These are phyloP conservation scores for Corydoras maculifer DNA, from an alignment of 2,113 vertebrate species.

Conservation along the genomic window DNA sequence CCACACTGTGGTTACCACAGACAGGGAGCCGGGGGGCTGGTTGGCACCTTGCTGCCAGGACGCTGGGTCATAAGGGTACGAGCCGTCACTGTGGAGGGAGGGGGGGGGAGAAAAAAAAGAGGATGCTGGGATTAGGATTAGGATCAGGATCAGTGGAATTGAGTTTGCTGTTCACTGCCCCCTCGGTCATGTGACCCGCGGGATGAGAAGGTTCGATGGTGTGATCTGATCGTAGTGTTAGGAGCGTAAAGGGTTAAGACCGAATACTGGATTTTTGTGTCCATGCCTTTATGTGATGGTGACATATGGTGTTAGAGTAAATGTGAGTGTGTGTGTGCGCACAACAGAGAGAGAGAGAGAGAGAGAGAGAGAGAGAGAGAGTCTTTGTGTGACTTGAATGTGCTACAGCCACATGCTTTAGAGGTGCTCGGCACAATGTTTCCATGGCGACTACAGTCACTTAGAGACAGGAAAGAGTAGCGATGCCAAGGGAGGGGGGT, in stretches of 20 bases:
- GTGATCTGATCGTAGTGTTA: too few relatives aligned
- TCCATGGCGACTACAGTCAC: conserved; percentile 50
- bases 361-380: conserved; percentile 11
- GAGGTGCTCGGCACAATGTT: conserved; percentile 46
- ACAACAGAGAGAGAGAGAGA: not conserved
- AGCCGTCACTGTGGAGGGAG: conserved; percentile 55
- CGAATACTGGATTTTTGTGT: conserved; percentile 22
- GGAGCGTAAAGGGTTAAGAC: not conserved
- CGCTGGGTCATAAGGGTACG: conserved; percentile 67
- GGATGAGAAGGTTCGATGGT: too few relatives aligned
- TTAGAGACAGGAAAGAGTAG: conserved; percentile 46
- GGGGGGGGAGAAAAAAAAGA: not conserved
- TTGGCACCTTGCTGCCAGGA: conserved; percentile 83
- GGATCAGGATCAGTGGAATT: conserved; percentile 10
- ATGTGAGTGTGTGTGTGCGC: not conserved
- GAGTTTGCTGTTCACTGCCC: not conserved
- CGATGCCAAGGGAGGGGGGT: conserved; percentile 31
- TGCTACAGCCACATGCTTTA: conserved; percentile 45
- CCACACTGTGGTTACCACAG: conserved; percentile 96
- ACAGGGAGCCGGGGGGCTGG: conserved; percentile 88
- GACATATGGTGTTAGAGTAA: conserved; percentile 25
- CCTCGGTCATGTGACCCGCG: not conserved
- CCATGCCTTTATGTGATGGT: conserved; percentile 36
- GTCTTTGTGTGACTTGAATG: conserved; percentile 42
- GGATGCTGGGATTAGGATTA: too few relatives aligned